Percentiles rank a stretch among this genome's conserved stretches.
Evolutionary conservation across 1,140 invertebrate species (phyloP).

Genomic region (Centruroides sculpturatus): DNA sequence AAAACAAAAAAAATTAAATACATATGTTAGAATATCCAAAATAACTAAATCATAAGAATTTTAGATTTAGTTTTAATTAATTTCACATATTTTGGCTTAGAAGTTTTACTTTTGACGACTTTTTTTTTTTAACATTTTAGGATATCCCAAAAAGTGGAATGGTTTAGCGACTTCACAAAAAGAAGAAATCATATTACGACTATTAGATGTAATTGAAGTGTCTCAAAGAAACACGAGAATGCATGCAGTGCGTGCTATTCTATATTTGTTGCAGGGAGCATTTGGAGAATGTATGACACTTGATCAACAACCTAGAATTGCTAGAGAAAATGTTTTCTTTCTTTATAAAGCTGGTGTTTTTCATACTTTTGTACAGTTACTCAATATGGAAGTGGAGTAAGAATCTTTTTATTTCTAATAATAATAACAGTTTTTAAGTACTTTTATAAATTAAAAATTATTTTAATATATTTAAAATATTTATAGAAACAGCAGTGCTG

Average conservation of each 20-base stretch:
- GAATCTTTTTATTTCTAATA: conserved; percentile 18
- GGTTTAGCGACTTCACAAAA: conserved; percentile 47
- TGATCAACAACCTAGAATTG: conserved; percentile 12
- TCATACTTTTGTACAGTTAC: conserved; percentile 70
- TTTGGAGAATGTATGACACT: conserved; percentile 18
- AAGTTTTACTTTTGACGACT: not conserved
- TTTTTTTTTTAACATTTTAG: conserved; percentile 24
- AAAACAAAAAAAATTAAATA: too few species aligned
- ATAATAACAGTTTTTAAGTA: too few species aligned
- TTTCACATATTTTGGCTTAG: too few species aligned
- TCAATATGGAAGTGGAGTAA: conserved; percentile 88
- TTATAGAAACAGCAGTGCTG: conserved; percentile 51
- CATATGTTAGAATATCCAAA: too few species aligned
- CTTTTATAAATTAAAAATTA: too few species aligned
- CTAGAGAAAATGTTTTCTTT: conserved; percentile 58
- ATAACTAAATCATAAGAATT: too few species aligned
- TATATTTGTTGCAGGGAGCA: conserved; percentile 68
- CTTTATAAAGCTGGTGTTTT: conserved; percentile 81
- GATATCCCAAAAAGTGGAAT: conserved; percentile 63
- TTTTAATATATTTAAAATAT: conserved; percentile 3
- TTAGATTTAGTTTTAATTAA: too few species aligned
- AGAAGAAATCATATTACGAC: conserved; percentile 58
- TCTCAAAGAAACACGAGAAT: conserved; percentile 61
- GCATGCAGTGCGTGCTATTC: conserved; percentile 69
- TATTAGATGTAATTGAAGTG: conserved; percentile 79